Evolutionary conservation across 2,888 invertebrate species (phyloP), one percentile per base, ranked within the genome.

Genomic region (Anthrax anthrax): DNA sequence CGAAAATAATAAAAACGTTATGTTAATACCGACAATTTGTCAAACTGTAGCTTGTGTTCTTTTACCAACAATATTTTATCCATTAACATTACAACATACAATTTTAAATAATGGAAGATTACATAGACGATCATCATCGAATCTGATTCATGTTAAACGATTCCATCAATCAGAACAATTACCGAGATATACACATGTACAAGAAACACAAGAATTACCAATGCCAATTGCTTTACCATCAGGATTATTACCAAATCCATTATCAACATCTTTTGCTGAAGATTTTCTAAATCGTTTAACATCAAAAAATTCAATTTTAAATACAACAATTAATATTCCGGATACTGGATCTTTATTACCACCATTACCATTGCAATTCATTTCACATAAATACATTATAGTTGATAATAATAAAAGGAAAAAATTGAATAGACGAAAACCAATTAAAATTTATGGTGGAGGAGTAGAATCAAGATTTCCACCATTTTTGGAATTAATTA

Each of bases 401-500:
- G 13, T 12, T 12, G 12, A 32, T 32, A 32, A 12, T 12, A 32
- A 32, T 32, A 27, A 27, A 27, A 27, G 9, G 2, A 27, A 27
- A 27, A 27, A 2, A 27, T 27, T 8, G 5, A 9, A 32, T 12
- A 9, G 29, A 32, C 19, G 8, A n/a, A 37, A 41, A 23, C 46
- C 46, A 14, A n/a, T 46, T 42, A 63, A 60, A 55, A 62, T 67
- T 42, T 67, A 63, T 50, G 67, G 67, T 18, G 64, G 62, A 5
- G 65, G 67, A 4, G 59, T 57, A 23, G 67, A 67, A 52, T 74
- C 73, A 2, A 70, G 77, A 58, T 78, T 84, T 59, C 82, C 83
- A 8, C 78, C 80, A 1, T 64, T 82, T 42, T 61, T 84, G 51
- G 83, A 84, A 58, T 75, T 75, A 54, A 61, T 84, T 37, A 74